These are phyloP conservation scores for Epinephelus fuscoguttatus DNA, from an alignment of 2,113 vertebrate species.

Conservation along the genomic window DNA sequence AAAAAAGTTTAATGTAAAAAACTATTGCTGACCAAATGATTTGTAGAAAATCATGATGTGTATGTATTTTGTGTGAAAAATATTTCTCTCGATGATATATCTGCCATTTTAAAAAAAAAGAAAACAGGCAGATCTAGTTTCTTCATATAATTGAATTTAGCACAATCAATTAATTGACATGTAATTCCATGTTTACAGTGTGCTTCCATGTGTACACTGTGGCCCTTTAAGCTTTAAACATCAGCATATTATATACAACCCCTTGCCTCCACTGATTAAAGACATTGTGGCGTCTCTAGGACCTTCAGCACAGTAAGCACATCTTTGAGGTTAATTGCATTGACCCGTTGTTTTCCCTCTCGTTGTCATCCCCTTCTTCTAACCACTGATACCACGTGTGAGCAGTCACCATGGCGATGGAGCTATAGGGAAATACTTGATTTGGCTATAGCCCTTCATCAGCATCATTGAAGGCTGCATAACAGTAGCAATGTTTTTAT, in stretches of 20 bases:
- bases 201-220: slow-evolving; percentile 43
- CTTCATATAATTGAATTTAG: slow-evolving; percentile 46
- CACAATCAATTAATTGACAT: slow-evolving; percentile 51
- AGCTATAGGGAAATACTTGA: not conserved
- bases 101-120: not conserved
- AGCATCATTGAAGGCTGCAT: slow-evolving; percentile 3
- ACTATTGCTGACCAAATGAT: not conserved
- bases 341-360: slow-evolving; percentile 53
- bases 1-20: not conserved
- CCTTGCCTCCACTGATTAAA: slow-evolving; percentile 47
- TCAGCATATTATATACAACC: slow-evolving; percentile 2
- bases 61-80: not conserved
- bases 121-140: not conserved
- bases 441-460: slow-evolving; percentile 8
- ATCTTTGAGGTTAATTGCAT: slow-evolving; percentile 52
- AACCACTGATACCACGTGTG: slow-evolving; percentile 2
- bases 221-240: slow-evolving; percentile 39
- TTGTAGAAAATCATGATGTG: not conserved
- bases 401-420: slow-evolving; percentile 35
- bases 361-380: slow-evolving; percentile 27
- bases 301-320: slow-evolving; percentile 40
- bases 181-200: slow-evolving; percentile 53
- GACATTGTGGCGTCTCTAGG: not conserved
- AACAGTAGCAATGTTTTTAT: not conserved
- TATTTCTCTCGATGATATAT: not conserved